A percentile compares a stretch with the other conserved stretches of the same genome.
Evolutionary conservation across 2,113 vertebrate genomes (phyloP).

Genomic region (Marmota flaviventris): DNA sequence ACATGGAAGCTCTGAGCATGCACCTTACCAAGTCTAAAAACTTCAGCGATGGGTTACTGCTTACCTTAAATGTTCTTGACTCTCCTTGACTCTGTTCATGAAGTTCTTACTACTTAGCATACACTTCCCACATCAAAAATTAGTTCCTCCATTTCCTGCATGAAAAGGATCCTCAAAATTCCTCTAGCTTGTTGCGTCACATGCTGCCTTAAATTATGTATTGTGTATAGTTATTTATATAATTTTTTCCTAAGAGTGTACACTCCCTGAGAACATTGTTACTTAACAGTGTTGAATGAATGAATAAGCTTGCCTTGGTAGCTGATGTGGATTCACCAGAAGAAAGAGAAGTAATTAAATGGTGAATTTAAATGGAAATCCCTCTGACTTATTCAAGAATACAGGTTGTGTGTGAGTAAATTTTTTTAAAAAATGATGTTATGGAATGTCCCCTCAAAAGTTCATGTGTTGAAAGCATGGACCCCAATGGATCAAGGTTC

Average conservation of each 20-base stretch:
- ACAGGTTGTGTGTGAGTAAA: not conserved
- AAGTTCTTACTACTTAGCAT: not conserved
- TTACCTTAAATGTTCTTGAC: not conserved
- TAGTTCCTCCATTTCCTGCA: constrained; percentile 42
- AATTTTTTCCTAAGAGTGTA: not conserved
- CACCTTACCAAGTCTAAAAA: not conserved
- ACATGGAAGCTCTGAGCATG: not conserved
- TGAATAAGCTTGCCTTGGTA: not conserved
- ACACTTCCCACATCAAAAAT: constrained; percentile 6
- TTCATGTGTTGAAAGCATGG: too few species aligned
- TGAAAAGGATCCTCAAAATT: constrained; percentile 35
- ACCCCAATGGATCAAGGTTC: too few species aligned
- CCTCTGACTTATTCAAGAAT: not conserved
- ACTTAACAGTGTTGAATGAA: constrained; percentile 25
- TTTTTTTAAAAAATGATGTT: not conserved
- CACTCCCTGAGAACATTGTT: not conserved
- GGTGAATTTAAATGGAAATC: constrained; percentile 22
- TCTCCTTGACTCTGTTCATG: not conserved
- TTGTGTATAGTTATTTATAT: constrained; percentile 22
- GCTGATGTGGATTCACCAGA: constrained; percentile 11
- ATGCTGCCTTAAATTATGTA: constrained; percentile 25
- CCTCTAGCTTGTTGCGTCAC: constrained; percentile 35
- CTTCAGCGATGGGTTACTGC: not conserved
- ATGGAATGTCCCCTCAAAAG: too few species aligned
- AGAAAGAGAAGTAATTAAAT: constrained; percentile 32